Percentiles rank a stretch among this genome's conserved stretches.
Conservation (phyloP, 2,888 invertebrate genomes). For the Caenorhabditis sulstoni region DNA sequence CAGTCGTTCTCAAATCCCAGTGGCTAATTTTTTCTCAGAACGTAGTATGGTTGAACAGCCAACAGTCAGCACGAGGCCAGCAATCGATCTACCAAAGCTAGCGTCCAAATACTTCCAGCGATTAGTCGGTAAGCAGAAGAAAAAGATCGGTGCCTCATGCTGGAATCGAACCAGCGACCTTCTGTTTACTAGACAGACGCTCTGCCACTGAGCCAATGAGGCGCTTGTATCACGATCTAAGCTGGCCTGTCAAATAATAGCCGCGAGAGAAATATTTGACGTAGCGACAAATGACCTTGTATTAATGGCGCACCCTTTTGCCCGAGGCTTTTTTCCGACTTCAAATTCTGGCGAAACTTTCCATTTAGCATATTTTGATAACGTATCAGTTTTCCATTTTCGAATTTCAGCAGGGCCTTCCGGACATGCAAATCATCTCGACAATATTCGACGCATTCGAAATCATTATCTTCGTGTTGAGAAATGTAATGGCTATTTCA, state of each 20-base stretch:
- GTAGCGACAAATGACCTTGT: neutral
- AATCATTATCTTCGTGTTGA: constrained; percentile 61
- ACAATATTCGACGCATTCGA: constrained; percentile 47
- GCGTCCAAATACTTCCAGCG: constrained; percentile 53
- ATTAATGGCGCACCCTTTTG: neutral
- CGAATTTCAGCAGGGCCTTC: constrained; percentile 18
- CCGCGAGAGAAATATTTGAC: neutral
- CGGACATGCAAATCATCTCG: constrained; percentile 30
- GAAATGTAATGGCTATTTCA: constrained; percentile 72
- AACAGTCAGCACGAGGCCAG: constrained; percentile 1
- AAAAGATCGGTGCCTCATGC: constrained; percentile 68
- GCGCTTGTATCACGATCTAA: constrained; percentile 6
- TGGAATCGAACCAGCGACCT: constrained; percentile 79
- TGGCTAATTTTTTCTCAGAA: constrained; percentile 12
- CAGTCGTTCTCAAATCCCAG: neutral
- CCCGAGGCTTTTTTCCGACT: neutral
- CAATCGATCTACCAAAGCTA: constrained; percentile 29
- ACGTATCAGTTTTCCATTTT: too few species aligned
- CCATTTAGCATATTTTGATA: too few species aligned
- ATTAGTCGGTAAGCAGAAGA: constrained; percentile 30
- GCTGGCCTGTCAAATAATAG: constrained; percentile 3
- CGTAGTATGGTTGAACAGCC: neutral
- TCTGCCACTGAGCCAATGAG: constrained; percentile 78
- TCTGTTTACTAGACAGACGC: constrained; percentile 79
- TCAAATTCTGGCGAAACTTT: constrained; percentile 12